These are phyloP conservation scores for Euzophera pinguis DNA, from an alignment of 2,888 invertebrate genomes.

Conservation along the genomic window DNA sequence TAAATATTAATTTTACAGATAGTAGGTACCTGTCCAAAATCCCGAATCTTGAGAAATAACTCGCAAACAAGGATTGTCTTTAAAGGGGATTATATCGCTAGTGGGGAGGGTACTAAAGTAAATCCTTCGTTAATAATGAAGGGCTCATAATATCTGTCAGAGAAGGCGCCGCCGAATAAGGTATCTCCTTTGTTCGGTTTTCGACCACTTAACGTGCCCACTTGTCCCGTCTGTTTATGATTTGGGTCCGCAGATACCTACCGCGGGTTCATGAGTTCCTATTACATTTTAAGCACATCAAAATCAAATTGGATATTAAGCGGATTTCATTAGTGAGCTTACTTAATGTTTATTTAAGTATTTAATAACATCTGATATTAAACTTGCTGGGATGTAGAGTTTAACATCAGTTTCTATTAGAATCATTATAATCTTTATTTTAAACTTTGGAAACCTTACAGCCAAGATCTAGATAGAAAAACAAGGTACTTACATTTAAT, in stretches of 20 bases:
- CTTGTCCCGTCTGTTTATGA: constrained; percentile 36
- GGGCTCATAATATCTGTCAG: constrained; percentile 39
- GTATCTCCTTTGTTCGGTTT: constrained; percentile 29
- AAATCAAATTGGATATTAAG: constrained; percentile 11
- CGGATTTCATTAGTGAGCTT: not conserved
- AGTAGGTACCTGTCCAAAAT: constrained; percentile 1
- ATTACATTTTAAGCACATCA: constrained; percentile 20
- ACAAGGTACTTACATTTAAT: too few species aligned
- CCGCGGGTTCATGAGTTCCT: constrained; percentile 25
- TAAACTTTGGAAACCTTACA: too few species aligned
- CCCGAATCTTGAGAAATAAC: constrained; percentile 15
- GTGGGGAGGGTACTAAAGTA: constrained; percentile 25
- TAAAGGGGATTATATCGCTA: constrained; percentile 29
- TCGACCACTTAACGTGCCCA: constrained; percentile 28
- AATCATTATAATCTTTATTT: too few species aligned
- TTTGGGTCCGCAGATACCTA: constrained; percentile 30
- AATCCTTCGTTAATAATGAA: constrained; percentile 38
- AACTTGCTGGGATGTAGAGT: too few species aligned
- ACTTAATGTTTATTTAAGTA: not conserved
- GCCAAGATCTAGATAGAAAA: too few species aligned
- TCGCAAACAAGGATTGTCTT: constrained; percentile 29
- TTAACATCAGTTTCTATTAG: too few species aligned
- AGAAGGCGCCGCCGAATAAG: constrained; percentile 31
- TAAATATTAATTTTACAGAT: not conserved
- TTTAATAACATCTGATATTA: too few species aligned